phyloP scores from a whole-genome alignment of 2,888 invertebrate genomes.

The Lycophotia porphyrea region DNA sequence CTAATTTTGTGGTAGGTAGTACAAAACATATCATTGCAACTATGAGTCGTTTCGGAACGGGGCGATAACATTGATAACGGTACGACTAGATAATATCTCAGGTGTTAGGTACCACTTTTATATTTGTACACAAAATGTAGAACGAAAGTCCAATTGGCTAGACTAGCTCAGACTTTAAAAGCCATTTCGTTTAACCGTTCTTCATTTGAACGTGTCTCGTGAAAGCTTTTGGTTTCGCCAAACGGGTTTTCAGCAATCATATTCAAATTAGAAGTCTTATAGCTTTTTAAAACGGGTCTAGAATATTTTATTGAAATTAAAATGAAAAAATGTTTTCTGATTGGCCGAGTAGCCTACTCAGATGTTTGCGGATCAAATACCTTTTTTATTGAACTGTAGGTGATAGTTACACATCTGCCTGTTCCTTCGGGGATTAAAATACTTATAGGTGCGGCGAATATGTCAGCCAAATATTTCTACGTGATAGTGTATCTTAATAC shows the following conservation, averaged over 20 bases:
- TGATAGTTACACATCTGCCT: constrained; percentile 25
- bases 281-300: constrained; percentile 41
- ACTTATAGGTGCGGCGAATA: constrained; percentile 49
- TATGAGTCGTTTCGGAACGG: constrained; percentile 62
- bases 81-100: constrained; percentile 66
- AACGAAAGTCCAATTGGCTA: constrained; percentile 45
- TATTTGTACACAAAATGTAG: constrained; percentile 58
- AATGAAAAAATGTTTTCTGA: neutral
- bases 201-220: constrained; percentile 32
- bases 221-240: constrained; percentile 31
- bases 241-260: constrained; percentile 51
- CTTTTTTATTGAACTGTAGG: constrained; percentile 3
- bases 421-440: constrained; percentile 25
- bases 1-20: constrained; percentile 41
- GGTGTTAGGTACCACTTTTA: constrained; percentile 34
- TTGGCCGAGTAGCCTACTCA: constrained; percentile 1
- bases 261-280: constrained; percentile 43
- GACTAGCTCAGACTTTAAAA: constrained; percentile 11
- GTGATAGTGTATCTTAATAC: constrained; percentile 57
- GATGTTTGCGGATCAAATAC: constrained; percentile 12
- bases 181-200: constrained; percentile 48
- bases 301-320: constrained; percentile 16
- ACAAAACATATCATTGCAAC: constrained; percentile 56
- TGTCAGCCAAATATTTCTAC: constrained; percentile 23
- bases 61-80: constrained; percentile 65